Base-by-base conservation (phyloP, 2,888 invertebrate species). In the Drosophila nr. medialis region DNA sequence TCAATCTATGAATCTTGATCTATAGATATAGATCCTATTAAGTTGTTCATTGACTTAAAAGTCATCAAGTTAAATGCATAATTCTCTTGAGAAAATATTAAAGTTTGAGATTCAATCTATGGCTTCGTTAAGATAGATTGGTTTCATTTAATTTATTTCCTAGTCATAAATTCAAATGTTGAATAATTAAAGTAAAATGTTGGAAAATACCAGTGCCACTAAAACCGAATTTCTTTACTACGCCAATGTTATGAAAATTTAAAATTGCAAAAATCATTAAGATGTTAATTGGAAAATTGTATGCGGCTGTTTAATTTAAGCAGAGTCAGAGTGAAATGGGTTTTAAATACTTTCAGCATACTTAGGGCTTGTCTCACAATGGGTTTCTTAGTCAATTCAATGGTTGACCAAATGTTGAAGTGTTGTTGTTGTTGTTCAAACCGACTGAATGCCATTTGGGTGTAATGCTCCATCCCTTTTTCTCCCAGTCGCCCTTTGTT, bases 341-440 rank as follows among this genome's bases (percentile, higher is more conserved):
- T 18, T 34, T 13, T 15, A 70, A 67, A 71, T 72, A 59, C 30
- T 40, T 36, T 40, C 32, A 29, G 56, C 49, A 48, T 67, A 56
- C 58, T 61, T 53, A 24, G 6, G 27, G 15, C 5, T 24, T 55
- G 24, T 40, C 18, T 61, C 24, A 18, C 36, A 48, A 36, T 29
- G 38, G 32, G 24, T 27, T 32, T 51, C 62, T 32, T 27, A 58
- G 56, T 61, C 63, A 40, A 71, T 65, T 63, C 51, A 51, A 50
- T 55, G 66, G 72, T 49, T 76, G 55, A 72, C 72, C 72, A 59
- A 72, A 64, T 62, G 61, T 45, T 64, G 45, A 64, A 75, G 62
- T 70, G 56, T 50, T 67, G 34, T 63, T 49, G 30, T 49, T 66
- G 38, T 61, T 51, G 38, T 49, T 13, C 45, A 15, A 45, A 30